phyloP scores from a whole-genome alignment of 2,888 invertebrate species.

The Sipha maydis region DNA sequence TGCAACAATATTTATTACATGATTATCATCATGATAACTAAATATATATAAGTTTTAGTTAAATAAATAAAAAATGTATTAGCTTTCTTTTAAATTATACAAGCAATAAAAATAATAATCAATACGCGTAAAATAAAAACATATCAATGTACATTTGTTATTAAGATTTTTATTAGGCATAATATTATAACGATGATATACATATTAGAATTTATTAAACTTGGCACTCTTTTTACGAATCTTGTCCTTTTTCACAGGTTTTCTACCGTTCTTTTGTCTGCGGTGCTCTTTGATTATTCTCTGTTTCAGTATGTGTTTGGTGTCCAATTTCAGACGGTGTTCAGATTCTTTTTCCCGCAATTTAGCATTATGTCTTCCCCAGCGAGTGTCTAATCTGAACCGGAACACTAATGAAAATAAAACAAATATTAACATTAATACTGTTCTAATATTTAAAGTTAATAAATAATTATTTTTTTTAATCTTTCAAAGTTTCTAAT shows the following conservation, averaged over 20 bases:
- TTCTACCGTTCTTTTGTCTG: constrained; percentile 63
- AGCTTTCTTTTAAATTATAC: too few relatives aligned
- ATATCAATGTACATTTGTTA: too few relatives aligned
- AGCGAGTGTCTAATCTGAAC: constrained; percentile 72
- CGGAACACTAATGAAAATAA: constrained; percentile 60
- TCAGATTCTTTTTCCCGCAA: constrained; percentile 72
- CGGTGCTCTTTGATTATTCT: constrained; percentile 65
- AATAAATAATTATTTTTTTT: too few relatives aligned
- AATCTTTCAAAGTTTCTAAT: too few relatives aligned
- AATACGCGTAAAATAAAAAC: too few relatives aligned
- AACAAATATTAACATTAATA: not conserved
- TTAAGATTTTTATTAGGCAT: not conserved
- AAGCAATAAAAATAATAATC: too few relatives aligned
- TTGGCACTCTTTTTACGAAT: constrained; percentile 63
- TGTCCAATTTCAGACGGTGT: constrained; percentile 64
- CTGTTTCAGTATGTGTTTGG: constrained; percentile 65
- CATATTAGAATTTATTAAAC: constrained; percentile 63
- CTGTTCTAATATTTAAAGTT: too few relatives aligned
- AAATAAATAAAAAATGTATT: too few relatives aligned
- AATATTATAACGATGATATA: not conserved
- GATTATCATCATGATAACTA: too few relatives aligned
- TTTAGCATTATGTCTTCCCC: constrained; percentile 83
- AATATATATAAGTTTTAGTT: too few relatives aligned
- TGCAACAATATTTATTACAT: too few relatives aligned
- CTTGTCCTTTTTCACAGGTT: constrained; percentile 64